Evolutionary conservation across 2,888 invertebrate genomes (phyloP).

Genomic region (Drosophila niveifrons): DNA sequence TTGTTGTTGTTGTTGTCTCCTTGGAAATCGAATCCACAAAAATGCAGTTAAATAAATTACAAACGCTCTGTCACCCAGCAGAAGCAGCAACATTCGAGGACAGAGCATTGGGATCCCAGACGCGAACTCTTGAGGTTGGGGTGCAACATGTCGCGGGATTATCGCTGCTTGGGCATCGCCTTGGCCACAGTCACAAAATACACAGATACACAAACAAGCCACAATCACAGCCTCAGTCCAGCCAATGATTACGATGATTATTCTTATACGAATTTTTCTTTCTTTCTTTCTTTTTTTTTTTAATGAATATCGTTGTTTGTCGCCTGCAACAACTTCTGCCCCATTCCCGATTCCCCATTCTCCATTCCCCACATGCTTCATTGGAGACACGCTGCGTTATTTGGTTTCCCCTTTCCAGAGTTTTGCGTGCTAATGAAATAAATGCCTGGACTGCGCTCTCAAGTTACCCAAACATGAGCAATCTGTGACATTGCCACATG

Average conservation of each 20-base stretch:
- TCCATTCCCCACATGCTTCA: background rate
- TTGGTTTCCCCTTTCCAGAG: slow-evolving; percentile 37
- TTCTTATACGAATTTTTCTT: slow-evolving; percentile 57
- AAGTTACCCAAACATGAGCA: slow-evolving; percentile 76
- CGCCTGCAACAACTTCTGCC: slow-evolving; percentile 11
- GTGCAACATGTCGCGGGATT: slow-evolving; percentile 74
- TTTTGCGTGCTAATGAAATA: slow-evolving; percentile 78
- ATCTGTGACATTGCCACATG: slow-evolving; percentile 70
- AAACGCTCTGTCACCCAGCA: slow-evolving; percentile 80
- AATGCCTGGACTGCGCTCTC: slow-evolving; percentile 76
- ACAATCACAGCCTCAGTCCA: slow-evolving; percentile 19
- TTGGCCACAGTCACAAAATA: background rate
- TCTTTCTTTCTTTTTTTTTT: slow-evolving; percentile 44
- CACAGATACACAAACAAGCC: too few relatives aligned
- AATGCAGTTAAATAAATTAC: slow-evolving; percentile 82
- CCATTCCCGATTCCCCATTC: background rate
- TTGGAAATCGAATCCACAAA: slow-evolving; percentile 81
- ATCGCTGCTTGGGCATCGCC: slow-evolving; percentile 71
- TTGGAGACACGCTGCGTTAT: slow-evolving; percentile 6
- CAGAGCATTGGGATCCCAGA: slow-evolving; percentile 12
- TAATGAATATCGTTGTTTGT: slow-evolving; percentile 67
- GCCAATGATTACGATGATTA: slow-evolving; percentile 59
- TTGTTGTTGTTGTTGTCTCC: slow-evolving; percentile 52
- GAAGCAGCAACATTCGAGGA: slow-evolving; percentile 22
- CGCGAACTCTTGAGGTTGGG: slow-evolving; percentile 37